Evolutionary conservation across 2,888 invertebrate genomes (phyloP).

Genomic region (Dyspetes luteomarginatus): DNA sequence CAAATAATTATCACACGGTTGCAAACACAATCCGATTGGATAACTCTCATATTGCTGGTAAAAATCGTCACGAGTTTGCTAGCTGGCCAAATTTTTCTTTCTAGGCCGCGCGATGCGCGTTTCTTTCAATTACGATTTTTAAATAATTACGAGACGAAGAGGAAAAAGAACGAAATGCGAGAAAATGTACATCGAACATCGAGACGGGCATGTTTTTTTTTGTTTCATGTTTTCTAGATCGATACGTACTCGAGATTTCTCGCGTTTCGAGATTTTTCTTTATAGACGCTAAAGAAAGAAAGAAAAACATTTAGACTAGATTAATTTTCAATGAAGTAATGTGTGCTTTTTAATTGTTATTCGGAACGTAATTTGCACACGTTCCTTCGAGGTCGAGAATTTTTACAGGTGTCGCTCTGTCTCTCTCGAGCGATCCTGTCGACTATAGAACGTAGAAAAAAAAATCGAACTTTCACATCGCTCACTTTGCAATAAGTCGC

Average conservation of each 20-base stretch:
- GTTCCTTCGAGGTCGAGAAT: slow-evolving; percentile 61
- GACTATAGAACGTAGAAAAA: slow-evolving; percentile 44
- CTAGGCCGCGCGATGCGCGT: neutral
- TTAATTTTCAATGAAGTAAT: slow-evolving; percentile 73
- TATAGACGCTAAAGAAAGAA: slow-evolving; percentile 66
- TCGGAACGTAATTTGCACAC: slow-evolving; percentile 68
- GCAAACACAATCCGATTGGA: slow-evolving; percentile 13
- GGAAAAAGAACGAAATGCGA: neutral
- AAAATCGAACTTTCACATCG: slow-evolving; percentile 51
- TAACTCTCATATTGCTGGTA: slow-evolving; percentile 19
- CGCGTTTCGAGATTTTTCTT: slow-evolving; percentile 73
- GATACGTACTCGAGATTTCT: slow-evolving; percentile 49
- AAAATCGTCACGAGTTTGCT: neutral
- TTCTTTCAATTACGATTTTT: neutral
- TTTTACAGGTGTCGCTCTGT: neutral
- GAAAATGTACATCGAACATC: slow-evolving; percentile 13
- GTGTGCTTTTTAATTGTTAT: slow-evolving; percentile 71
- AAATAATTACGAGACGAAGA: neutral
- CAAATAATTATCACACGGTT: slow-evolving; percentile 6
- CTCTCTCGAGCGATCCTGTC: neutral
- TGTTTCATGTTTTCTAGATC: neutral
- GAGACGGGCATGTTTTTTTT: slow-evolving; percentile 16
- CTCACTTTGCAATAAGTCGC: slow-evolving; percentile 69
- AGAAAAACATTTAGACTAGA: slow-evolving; percentile 72
- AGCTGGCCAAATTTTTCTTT: neutral